phyloP scores from a whole-genome alignment of 2,113 vertebrate species.

The Hyaena hyaena region DNA sequence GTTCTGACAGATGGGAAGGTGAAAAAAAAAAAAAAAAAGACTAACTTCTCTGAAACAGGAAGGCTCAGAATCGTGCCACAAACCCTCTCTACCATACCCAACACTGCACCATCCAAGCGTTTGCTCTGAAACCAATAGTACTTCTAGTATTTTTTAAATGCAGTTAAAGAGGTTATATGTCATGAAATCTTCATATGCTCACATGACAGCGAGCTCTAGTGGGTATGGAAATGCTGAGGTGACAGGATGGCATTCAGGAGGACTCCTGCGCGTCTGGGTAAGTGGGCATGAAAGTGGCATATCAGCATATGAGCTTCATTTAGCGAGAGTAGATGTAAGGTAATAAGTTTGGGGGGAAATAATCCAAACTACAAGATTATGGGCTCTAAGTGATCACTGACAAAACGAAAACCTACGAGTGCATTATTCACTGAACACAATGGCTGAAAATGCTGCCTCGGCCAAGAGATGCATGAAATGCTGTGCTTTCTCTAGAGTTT shows the following conservation, averaged over 20 bases:
- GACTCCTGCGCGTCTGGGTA: background rate
- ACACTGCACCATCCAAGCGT: background rate
- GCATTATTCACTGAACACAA: background rate
- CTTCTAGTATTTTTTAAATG: background rate
- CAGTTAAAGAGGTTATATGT: background rate
- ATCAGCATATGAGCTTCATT: constrained; percentile 9
- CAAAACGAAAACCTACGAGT: background rate
- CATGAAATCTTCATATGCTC: background rate
- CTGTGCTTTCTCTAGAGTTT: background rate
- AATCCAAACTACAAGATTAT: constrained; percentile 48
- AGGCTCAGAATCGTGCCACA: background rate
- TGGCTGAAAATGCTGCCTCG: background rate
- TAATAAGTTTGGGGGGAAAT: background rate
- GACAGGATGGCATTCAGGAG: background rate
- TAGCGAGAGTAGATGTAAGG: background rate
- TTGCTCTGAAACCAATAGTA: background rate
- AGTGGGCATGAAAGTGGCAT: constrained; percentile 18
- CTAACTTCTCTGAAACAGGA: background rate
- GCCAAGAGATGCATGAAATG: background rate
- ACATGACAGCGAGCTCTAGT: background rate
- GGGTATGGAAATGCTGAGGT: background rate
- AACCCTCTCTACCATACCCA: background rate
- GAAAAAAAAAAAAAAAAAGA: background rate
- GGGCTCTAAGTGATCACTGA: background rate
- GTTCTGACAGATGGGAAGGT: background rate